Percentiles rank a stretch among this genome's conserved stretches.
phyloP scores from a whole-genome alignment of 2,113 vertebrate species.

The Leptocoma aspasia region DNA sequence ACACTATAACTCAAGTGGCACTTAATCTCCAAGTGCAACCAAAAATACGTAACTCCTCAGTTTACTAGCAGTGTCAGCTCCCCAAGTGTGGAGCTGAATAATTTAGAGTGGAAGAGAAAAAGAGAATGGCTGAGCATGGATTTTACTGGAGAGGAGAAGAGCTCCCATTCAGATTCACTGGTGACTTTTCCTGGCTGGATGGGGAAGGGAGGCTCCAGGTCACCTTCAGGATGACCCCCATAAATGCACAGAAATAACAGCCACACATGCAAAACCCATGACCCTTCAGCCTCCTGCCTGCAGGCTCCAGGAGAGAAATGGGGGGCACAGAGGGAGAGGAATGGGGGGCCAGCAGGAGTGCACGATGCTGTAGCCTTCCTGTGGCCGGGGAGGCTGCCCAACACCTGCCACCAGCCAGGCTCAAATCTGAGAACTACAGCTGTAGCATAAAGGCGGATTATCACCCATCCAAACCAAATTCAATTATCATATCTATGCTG shows the following conservation, averaged over 20 bases:
- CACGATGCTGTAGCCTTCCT: not conserved
- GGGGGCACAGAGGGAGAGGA: not conserved
- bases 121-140: not conserved
- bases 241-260: not conserved
- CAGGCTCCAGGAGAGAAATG: not conserved
- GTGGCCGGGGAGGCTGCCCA: constrained; percentile 25
- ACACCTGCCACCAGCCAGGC: constrained; percentile 58
- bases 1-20: constrained; percentile 44
- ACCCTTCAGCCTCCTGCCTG: not conserved
- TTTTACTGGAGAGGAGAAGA: not conserved
- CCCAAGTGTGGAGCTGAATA: constrained; percentile 1
- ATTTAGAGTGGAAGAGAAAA: not conserved
- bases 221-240: not conserved
- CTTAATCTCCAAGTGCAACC: constrained; percentile 51
- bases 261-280: accelerated
- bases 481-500: constrained; percentile 77
- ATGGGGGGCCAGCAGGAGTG: accelerated
- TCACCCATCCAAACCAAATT: constrained; percentile 79
- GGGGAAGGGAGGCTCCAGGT: not conserved
- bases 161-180: not conserved
- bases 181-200: not conserved
- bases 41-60: not conserved
- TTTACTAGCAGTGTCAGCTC: constrained; percentile 28
- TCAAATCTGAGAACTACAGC: constrained; percentile 78
- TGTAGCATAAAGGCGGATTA: constrained; percentile 75